Conservation (phyloP, 1,140 invertebrate genomes). For the Melanaphis sacchari region DNA sequence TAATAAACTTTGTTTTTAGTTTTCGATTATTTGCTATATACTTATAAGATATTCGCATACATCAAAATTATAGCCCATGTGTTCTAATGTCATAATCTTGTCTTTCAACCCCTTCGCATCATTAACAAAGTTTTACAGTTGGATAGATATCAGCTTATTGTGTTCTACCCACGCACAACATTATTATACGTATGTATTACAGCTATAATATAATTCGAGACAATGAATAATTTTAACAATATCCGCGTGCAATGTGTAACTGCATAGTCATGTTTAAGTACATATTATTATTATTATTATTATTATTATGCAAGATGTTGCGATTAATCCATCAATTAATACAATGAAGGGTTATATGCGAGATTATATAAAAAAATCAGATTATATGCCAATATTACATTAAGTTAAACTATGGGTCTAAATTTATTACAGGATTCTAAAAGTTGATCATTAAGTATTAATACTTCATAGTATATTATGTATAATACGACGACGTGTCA, state of each 20-base stretch:
- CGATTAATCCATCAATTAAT: conserved; percentile 33
- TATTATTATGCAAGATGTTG: not conserved
- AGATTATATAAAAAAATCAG: not conserved
- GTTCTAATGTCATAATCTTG: conserved; percentile 26
- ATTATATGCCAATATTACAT: not conserved
- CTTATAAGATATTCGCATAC: not conserved
- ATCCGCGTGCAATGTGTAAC: conserved; percentile 2
- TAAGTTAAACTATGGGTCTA: not conserved
- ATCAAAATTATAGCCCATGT: not conserved
- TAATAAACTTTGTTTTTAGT: not conserved
- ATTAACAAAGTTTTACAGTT: conserved; percentile 52
- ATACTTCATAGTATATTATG: not conserved
- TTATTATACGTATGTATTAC: conserved; percentile 4
- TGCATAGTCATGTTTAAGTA: not conserved
- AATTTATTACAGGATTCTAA: not conserved
- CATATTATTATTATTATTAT: not conserved
- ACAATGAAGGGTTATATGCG: not conserved
- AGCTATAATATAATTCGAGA: conserved; percentile 16
- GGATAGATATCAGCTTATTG: conserved; percentile 45
- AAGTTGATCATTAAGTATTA: not conserved
- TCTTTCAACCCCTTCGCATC: conserved; percentile 48
- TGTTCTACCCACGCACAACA: conserved; percentile 4
- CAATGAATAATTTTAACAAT: conserved; percentile 49
- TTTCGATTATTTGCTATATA: not conserved
- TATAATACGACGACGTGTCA: not conserved